Evolutionary conservation across 2,888 invertebrate genomes (phyloP), one percentile per base, ranked within the genome.

Genomic region (Pyrrhia umbra): DNA sequence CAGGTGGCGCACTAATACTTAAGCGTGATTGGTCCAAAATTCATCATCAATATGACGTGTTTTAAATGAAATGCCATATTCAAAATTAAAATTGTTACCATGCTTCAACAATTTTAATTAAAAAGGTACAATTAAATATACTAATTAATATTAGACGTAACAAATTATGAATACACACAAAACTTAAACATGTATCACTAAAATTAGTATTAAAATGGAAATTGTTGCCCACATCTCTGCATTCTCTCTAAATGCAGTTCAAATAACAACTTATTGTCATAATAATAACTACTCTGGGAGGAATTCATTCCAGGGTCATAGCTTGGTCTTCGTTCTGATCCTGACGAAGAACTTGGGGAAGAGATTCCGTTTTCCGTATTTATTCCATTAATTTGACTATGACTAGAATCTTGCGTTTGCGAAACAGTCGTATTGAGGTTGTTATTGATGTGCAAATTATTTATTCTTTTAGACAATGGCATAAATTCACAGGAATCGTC

Each of bases 381-480:
- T 66, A 91, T 78, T 59, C 89, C 89, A 85, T 88, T 91, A 47
- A 84, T 77, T 80, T 90, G 90, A 87, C 83, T 91, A 82, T 90
- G 90, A 87, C 84, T 91, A 83, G 87, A 73, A 71, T 90, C 89
- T 82, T 87, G 87, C 39, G 84, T 79, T 75, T 89, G 90, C 59
- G 84, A 74, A 69, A 78, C 64, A 75, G 78, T 79, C 49, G 86
- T 75, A 74, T 79, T 89, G n/a, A 94, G 85, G 73, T 89, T 95
- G 87, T 96, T 96, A 86, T 97, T 97, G 80, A 98, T 96, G 85
- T 98, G 98, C 54, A 98, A 95, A 93, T 98, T 98, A 89, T 98
- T 98, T 81, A 98, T 98, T 85, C 98, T 96, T 90, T 98, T 98
- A 13, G 98, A 98, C 55, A 98, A 92, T 56, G 98, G 98, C 95